Evolutionary conservation across 2,888 invertebrate genomes (phyloP).

Genomic region (Alloscopus bannaensis): DNA sequence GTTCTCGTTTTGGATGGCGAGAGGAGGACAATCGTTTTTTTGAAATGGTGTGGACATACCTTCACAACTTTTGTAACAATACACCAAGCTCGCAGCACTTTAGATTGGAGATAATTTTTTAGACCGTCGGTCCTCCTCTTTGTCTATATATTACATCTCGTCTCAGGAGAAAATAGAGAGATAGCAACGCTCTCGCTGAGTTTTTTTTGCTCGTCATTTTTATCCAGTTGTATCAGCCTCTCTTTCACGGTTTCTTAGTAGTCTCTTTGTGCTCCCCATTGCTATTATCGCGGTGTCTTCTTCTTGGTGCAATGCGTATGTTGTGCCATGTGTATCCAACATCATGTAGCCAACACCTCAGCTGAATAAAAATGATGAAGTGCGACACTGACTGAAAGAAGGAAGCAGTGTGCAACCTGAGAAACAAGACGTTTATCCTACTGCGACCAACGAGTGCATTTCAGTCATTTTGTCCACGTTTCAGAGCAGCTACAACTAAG

Average conservation of each 20-base stretch:
- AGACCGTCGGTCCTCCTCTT: slow-evolving; percentile 36
- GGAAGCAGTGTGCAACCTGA: too few relatives aligned
- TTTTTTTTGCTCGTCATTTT: slow-evolving; percentile 4
- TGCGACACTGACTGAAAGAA: too few relatives aligned
- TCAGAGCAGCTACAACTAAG: too few relatives aligned
- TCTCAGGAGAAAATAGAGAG: slow-evolving; percentile 2
- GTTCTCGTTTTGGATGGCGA: too few relatives aligned
- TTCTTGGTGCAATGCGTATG: slow-evolving; percentile 45
- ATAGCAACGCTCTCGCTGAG: background rate
- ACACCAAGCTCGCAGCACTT: slow-evolving; percentile 53
- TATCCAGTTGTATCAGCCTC: background rate
- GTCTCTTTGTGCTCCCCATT: too few relatives aligned
- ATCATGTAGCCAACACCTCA: background rate
- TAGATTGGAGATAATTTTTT: slow-evolving; percentile 54
- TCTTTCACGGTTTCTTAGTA: slow-evolving; percentile 14
- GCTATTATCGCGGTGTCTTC: too few relatives aligned
- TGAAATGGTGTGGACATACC: too few relatives aligned
- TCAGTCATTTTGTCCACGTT: too few relatives aligned
- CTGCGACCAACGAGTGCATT: too few relatives aligned
- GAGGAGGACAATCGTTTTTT: too few relatives aligned
- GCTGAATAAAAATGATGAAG: background rate
- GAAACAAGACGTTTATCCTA: too few relatives aligned
- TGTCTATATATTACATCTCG: slow-evolving; percentile 21
- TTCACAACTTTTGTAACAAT: too few relatives aligned
- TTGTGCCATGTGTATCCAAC: background rate